Evolutionary conservation across 2,888 invertebrate genomes (phyloP), one percentile per base, ranked within the genome.

Genomic region (Tenthredo mesomela): DNA sequence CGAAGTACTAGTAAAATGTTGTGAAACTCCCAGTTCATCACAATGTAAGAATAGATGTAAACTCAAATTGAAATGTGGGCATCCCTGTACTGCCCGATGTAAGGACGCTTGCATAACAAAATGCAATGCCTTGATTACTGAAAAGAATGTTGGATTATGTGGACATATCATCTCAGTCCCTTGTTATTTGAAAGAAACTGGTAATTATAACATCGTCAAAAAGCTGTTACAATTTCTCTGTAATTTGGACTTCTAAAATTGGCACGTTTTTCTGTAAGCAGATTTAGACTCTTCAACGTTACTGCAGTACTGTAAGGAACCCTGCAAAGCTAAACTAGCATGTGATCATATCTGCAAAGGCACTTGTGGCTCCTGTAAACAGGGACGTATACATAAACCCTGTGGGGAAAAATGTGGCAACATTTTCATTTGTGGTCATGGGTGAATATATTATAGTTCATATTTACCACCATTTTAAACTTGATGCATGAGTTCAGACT

Each of bases 381-480:
- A 95, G 89, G 95, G 95, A 65, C 94, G 96, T 9, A 91, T 96
- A 84, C 96, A 96, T 91, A 89, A 88, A 85, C 92, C 94, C 25
- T 96, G 96, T 91, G 87, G 88, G 54, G 93, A 94, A 87, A 91
- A 93, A 25, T 97, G 96, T 92, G 93, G 94, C 6, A 94, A 94
- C 78, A 88, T 90, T 18, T 94, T 96, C 85, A 94, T 96, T 75
- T 96, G 96, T 91, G 95, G 95, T 43, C 96, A 96, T 90, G 92
- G 93, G 94, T 95, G 89, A 92, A n/a, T 77, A 29, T 18, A 43
- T 10, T 43, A 43, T 43, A 43, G 10, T n/a, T 18, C 29, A 18
- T 2, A 5, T 3, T 15, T 18, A 40, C 10, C 18, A 40, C 10
- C 18, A 58, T 1, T 0, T 18, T 58, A 58, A 9, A 58, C 3